Base-by-base conservation (phyloP, 2,797 vertebrate species). In the Syngnathus rostellatus region DNA sequence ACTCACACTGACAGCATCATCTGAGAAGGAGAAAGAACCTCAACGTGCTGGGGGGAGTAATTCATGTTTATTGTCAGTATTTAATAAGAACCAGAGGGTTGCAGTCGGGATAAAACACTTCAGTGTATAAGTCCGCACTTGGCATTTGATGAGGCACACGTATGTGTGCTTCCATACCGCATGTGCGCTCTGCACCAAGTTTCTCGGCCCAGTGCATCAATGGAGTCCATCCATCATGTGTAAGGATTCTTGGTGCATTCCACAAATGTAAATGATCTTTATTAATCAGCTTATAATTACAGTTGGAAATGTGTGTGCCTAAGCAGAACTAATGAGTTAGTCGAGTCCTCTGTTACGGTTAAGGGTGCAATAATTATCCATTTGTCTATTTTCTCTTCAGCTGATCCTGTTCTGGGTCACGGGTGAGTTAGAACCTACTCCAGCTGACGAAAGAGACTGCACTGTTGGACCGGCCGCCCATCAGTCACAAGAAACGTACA, bases 271-370 rank as follows among this genome's bases (percentile, higher is more conserved):
- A 82, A 83, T 75, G 69, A 83, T 83, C 66, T 77, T 73, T 72
- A 79, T 81, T 84, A 81, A 86, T 86, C 76, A 82, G 70, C 70
- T 62, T 19, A 67, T 82, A 83, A 86, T 87, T 86, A 80, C 69
- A 67, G 71, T 58, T 62, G 76, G 77, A 77, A 81, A 76, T 66
- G 72, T 77, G 84, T 72, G 73, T 58, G 77, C 71, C 69, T 81
- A 71, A 86, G 82, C 77, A 80, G 69, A 78, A 73, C 74, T 82
- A 86, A 87, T 83, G 80, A 83, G 75, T 70, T 65, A 46, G 63
- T 72, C 46, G 10, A 50, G 63, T 64, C 46, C 37, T 64, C 45
- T 8, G 31, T 38, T 38, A 37, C 31, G 5, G 63, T 64, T 43
- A 12, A 12, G 19, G 57, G 19, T 40, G 39, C n/a, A 23, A 61